These are phyloP conservation scores for Neosilurus mollespiculum DNA, from an alignment of 2,797 vertebrate genomes.

Conservation along the genomic window DNA sequence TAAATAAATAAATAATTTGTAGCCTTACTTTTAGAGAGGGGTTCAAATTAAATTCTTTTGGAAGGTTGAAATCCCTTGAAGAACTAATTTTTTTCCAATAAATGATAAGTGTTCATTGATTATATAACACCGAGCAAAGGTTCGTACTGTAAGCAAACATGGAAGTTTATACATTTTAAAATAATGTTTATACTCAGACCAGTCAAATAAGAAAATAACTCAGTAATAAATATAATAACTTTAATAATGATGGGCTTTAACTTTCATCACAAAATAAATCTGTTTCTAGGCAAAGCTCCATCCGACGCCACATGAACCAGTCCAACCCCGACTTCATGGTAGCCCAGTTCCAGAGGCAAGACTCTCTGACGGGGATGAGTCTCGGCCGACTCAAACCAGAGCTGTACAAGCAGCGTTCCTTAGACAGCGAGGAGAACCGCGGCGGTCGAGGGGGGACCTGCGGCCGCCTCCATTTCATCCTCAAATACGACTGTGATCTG, in stretches of 20 bases:
- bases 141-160: too few species aligned
- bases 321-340: conserved; percentile 97
- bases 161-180: background rate
- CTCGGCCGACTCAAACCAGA: conserved; percentile 93
- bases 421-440: conserved; percentile 86
- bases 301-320: conserved; percentile 93
- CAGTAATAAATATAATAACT: background rate
- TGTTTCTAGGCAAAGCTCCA: conserved; percentile 76
- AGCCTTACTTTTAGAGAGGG: background rate
- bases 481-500: conserved; percentile 94
- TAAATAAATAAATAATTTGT: background rate
- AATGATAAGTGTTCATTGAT: background rate
- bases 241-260: background rate
- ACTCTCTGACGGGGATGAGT: conserved; percentile 91
- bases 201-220: background rate
- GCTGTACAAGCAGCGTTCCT: conserved; percentile 93
- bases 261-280: background rate
- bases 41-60: background rate
- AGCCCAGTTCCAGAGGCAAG: conserved; percentile 94
- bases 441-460: conserved; percentile 82
- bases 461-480: conserved; percentile 92
- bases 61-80: background rate
- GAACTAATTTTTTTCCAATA: too few species aligned
- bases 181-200: too few species aligned
- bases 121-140: background rate